These are phyloP conservation scores for Dicerorhinus sumatrensis DNA, from an alignment of 2,113 vertebrate species.

Conservation along the genomic window DNA sequence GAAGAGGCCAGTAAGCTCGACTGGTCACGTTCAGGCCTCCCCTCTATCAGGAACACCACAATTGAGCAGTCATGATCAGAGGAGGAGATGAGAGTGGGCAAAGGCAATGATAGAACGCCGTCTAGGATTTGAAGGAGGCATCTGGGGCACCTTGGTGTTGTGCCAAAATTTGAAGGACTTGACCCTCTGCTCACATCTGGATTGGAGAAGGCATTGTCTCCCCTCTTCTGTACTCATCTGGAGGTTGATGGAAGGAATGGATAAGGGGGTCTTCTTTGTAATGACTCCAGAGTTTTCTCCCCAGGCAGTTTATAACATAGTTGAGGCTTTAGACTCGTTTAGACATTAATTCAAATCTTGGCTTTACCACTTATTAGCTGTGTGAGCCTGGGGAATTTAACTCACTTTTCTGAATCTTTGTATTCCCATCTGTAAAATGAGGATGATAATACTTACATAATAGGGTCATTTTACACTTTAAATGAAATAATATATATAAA, in stretches of 20 bases:
- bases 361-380: not conserved
- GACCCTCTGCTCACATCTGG: not conserved
- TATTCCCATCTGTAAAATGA: not conserved
- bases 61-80: not conserved
- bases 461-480: not conserved
- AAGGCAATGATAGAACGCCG: not conserved
- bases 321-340: constrained; percentile 7
- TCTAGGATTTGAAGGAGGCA: not conserved
- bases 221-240: not conserved
- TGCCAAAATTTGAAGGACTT: not conserved
- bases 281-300: not conserved
- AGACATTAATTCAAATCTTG: constrained; percentile 2
- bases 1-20: not conserved
- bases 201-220: not conserved
- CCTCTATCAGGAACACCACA: not conserved
- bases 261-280: not conserved
- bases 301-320: not conserved
- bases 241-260: not conserved
- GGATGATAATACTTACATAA: not conserved
- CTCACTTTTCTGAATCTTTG: not conserved
- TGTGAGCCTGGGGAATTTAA: not conserved
- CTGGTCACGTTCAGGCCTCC: not conserved
- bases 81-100: not conserved
- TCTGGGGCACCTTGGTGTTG: not conserved
- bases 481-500: not conserved